phyloP scores from a whole-genome alignment of 92 coral and sea anemone genomes.

The Plumapathes pennacea region DNA sequence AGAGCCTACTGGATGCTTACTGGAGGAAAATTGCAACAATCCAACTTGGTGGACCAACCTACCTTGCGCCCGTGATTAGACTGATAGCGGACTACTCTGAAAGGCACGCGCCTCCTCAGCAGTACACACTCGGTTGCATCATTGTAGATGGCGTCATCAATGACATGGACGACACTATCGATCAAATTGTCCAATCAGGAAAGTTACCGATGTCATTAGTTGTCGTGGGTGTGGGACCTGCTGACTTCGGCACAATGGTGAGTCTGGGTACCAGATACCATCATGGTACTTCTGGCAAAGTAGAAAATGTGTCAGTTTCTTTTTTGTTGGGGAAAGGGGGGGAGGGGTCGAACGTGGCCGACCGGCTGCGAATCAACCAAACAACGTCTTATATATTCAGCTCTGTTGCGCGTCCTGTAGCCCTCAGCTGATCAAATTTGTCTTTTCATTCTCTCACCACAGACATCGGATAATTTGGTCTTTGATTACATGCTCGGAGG shows the following conservation, averaged over 20 bases:
- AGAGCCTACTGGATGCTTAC: slow-evolving; percentile 72
- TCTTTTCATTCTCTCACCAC: no score
- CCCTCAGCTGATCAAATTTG: no score
- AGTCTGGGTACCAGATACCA: neutral
- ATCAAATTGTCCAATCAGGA: slow-evolving; percentile 39
- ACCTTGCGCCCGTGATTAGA: slow-evolving; percentile 87
- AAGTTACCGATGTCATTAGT: slow-evolving; percentile 84
- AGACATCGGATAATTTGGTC: no score
- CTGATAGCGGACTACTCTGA: slow-evolving; percentile 78
- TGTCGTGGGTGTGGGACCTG: slow-evolving; percentile 88
- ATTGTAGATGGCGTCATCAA: slow-evolving; percentile 89
- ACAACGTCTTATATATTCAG: no score
- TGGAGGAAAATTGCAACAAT: slow-evolving; percentile 53
- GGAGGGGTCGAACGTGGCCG: no score
- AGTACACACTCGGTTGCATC: slow-evolving; percentile 78
- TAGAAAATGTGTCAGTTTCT: no score
- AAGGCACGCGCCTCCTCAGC: slow-evolving; percentile 64
- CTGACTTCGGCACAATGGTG: slow-evolving; percentile 89
- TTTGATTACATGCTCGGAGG: no score
- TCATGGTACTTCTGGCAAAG: neutral
- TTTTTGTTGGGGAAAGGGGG: no score
- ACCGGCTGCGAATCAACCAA: no score
- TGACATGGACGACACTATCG: slow-evolving; percentile 70
- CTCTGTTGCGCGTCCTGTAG: no score
- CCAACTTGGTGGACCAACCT: slow-evolving; percentile 87